Conservation (phyloP, 2,113 vertebrate species). For the Platycercus adscitus region DNA sequence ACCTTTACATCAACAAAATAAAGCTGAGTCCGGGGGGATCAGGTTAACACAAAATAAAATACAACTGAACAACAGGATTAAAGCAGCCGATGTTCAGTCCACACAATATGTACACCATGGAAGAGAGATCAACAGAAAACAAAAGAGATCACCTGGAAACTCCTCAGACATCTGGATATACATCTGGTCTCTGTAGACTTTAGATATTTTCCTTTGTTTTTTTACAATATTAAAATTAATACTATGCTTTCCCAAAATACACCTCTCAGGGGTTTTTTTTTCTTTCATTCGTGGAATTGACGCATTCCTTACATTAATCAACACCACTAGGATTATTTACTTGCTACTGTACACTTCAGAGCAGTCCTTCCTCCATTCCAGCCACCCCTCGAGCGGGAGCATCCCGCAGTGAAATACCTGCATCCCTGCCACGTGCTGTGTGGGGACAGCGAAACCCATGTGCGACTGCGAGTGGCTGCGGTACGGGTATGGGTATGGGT, state of each 20-base stretch:
- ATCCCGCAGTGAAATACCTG: background rate
- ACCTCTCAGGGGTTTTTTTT: background rate
- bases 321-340: background rate
- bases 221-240: slow-evolving; percentile 62
- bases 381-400: background rate
- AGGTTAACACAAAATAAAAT: slow-evolving; percentile 74
- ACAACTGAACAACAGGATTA: slow-evolving; percentile 63
- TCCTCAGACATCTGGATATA: slow-evolving; percentile 31
- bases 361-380: background rate
- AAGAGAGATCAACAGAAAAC: slow-evolving; percentile 48
- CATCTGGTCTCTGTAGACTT: slow-evolving; percentile 46
- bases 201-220: slow-evolving; percentile 28
- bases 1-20: slow-evolving; percentile 74
- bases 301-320: background rate
- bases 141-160: slow-evolving; percentile 37
- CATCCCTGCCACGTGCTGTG: background rate
- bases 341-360: slow-evolving; percentile 20
- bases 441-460: background rate
- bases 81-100: slow-evolving; percentile 48
- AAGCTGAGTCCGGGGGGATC: slow-evolving; percentile 66
- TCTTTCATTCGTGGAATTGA: background rate
- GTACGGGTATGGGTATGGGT: fast-evolving
- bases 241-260: slow-evolving; percentile 58
- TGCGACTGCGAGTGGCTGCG: fast-evolving
- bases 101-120: slow-evolving; percentile 67